Percentiles rank a stretch among this genome's conserved stretches.
phyloP scores from a whole-genome alignment of 2,113 vertebrate genomes.

The Thamnaconus septentrionalis region DNA sequence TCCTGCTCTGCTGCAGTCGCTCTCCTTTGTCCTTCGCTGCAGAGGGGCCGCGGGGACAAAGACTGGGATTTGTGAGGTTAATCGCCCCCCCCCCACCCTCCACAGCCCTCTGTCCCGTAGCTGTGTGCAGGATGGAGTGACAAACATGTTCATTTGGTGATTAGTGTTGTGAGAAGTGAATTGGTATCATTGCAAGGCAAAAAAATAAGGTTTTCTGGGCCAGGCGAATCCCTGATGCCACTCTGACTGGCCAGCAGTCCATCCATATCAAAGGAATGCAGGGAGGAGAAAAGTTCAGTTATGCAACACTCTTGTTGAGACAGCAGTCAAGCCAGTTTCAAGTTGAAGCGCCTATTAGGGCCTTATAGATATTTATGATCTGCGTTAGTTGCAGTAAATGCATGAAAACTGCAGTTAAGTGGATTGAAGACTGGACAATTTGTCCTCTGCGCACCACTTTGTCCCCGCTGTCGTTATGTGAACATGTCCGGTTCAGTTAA shows the following conservation, averaged over 20 bases:
- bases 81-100: not conserved
- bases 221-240: not conserved
- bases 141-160: not conserved
- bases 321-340: conserved; percentile 1
- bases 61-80: not conserved
- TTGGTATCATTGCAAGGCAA: not conserved
- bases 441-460: not conserved
- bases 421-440: not conserved
- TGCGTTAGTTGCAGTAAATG: too few relatives aligned
- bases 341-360: not conserved
- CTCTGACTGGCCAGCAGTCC: too few relatives aligned
- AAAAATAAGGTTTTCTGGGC: not conserved
- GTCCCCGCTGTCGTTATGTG: conserved; percentile 23
- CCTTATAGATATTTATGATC: too few relatives aligned
- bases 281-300: conserved; percentile 25
- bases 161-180: not conserved
- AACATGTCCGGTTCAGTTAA: conserved; percentile 33
- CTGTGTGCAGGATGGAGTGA: not conserved
- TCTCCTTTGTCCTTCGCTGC: not conserved
- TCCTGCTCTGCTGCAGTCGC: not conserved
- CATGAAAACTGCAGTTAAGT: not conserved
- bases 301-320: conserved; percentile 22
- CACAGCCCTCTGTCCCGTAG: not conserved
- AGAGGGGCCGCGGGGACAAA: not conserved
- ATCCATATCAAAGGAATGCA: conserved; percentile 6